phyloP scores from a whole-genome alignment of 2,113 vertebrate species.

The Alouatta palliata region DNA sequence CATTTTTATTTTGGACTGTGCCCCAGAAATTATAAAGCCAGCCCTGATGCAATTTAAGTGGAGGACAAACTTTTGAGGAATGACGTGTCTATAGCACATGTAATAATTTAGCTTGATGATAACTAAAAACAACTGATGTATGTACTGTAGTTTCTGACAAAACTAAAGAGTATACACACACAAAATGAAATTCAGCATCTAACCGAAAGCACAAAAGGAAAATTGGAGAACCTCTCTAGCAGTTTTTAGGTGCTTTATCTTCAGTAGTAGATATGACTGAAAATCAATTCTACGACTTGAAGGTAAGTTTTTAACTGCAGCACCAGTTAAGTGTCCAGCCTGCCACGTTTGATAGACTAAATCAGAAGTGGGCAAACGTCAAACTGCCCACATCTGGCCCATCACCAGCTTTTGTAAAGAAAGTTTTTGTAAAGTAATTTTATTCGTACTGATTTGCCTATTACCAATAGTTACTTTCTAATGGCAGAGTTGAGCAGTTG shows the following conservation, averaged over 20 bases:
- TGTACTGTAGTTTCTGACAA: not conserved
- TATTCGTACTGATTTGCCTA: not conserved
- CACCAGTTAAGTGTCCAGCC: not conserved
- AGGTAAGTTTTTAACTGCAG: not conserved
- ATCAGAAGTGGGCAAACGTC: not conserved
- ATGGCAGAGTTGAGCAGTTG: not conserved
- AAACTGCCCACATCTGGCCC: not conserved
- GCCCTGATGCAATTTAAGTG: not conserved
- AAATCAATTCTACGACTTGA: not conserved
- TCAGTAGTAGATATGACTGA: not conserved
- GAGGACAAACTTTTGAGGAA: not conserved
- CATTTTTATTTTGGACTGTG: not conserved
- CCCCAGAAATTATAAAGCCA: not conserved
- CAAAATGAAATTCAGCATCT: not conserved
- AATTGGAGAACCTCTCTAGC: not conserved
- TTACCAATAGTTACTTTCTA: not conserved
- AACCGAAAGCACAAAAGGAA: not conserved
- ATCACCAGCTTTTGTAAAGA: not conserved
- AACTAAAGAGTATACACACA: not conserved
- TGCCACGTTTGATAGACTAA: not conserved
- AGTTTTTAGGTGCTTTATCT: not conserved
- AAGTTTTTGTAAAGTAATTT: not conserved
- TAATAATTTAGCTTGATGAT: not conserved
- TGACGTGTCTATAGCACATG: accelerated
- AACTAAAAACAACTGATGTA: not conserved